phyloP scores from a whole-genome alignment of 2,797 vertebrate genomes.

The Premnoplex brunnescens region DNA sequence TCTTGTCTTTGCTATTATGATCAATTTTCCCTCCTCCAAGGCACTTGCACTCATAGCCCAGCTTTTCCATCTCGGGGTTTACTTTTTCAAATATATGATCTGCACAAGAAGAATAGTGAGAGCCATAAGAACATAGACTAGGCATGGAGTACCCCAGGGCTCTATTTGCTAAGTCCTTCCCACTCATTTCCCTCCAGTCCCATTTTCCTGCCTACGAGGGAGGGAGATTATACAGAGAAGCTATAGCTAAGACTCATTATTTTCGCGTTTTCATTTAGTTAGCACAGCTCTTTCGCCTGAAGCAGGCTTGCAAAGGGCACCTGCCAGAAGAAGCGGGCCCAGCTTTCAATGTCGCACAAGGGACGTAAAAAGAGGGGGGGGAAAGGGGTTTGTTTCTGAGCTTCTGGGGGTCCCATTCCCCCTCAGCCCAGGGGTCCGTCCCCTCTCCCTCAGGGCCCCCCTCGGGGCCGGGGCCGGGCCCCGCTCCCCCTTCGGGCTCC shows the following conservation, averaged over 20 bases:
- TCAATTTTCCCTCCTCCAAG: slow-evolving; percentile 92
- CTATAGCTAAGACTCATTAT: not conserved
- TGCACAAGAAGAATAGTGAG: slow-evolving; percentile 52
- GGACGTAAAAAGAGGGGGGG: not conserved
- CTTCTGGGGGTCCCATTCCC: too few relatives aligned
- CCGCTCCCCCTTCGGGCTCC: too few relatives aligned
- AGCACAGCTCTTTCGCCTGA: accelerated
- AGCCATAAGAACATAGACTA: accelerated
- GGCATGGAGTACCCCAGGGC: not conserved
- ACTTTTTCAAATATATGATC: slow-evolving; percentile 92
- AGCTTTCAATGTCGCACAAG: accelerated
- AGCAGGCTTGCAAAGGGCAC: accelerated
- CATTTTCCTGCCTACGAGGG: not conserved
- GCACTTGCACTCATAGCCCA: slow-evolving; percentile 86
- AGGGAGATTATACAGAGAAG: accelerated
- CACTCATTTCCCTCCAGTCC: not conserved
- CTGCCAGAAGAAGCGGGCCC: accelerated
- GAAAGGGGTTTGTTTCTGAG: too few relatives aligned
- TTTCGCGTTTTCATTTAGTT: not conserved
- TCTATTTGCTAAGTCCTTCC: not conserved
- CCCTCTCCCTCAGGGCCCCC: too few relatives aligned
- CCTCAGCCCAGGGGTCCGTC: too few relatives aligned
- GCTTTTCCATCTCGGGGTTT: slow-evolving; percentile 81
- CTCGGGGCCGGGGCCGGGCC: too few relatives aligned
- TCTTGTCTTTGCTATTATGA: slow-evolving; percentile 85